Evolutionary conservation across 35 echinoderm and acorn worm genomes (phyloP), one percentile per base, ranked within the genome.

Genomic region (Acanthaster planci): DNA sequence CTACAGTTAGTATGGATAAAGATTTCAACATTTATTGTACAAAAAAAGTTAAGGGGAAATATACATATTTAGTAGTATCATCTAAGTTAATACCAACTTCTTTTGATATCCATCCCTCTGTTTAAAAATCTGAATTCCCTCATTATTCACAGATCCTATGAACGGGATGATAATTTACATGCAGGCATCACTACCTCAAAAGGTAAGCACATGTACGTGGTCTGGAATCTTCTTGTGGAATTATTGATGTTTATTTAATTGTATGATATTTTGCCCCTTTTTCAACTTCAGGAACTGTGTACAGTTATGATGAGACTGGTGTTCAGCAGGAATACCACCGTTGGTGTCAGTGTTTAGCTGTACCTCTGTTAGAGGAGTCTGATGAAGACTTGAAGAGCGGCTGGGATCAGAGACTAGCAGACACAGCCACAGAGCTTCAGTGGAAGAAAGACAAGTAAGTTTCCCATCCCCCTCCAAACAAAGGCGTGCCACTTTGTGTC

Each of bases 391-490:
- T 83, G 12, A 83, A 57, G 58, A 59, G 55, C 29, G 53, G 31
- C 81, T 83, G 81, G 81, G 81, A 83, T 60, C 22, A 39, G 81
- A 83, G 81, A 59, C 81, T 83, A 83, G 31, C 53, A 29, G 30
- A 14, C 16, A 55, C 39, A 26, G 40, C 19, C 18, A 34, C 7
- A 2, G 30, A 83, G 4, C 53, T 52, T 58, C 29, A 40, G 32
- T 83, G 81, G 81, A 8, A 55, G 22, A 40, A 21, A 83, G 38
- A 27, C 14, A 57, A 52, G 81, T 83, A 26, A 14, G 47, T 35
- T 5, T 37, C 42, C 42, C 12, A 47, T 6, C 12, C 12, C 12
- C 12, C 12, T 47, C 42, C n/a, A n/a, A n/a, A n/a, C n/a, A n/a
- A n/a, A n/a, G n/a, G n/a, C n/a, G n/a, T n/a, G n/a, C n/a, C n/a